These are phyloP conservation scores for Psephotus haematonotus DNA, from an alignment of 2,113 vertebrate species.

Conservation along the genomic window DNA sequence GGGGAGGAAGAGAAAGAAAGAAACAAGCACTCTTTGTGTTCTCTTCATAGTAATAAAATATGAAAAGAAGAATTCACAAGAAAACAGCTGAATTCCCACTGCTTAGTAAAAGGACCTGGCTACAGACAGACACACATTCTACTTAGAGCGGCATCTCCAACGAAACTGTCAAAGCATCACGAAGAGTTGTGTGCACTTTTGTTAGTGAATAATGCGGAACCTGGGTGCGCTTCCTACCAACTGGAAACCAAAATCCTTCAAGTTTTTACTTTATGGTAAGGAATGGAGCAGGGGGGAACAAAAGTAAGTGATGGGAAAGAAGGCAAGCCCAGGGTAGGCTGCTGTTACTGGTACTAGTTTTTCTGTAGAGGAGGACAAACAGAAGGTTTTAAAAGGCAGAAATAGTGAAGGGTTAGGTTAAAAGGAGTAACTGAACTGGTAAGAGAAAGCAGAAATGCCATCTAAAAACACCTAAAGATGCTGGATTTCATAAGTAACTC, in stretches of 20 bases:
- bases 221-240: background rate
- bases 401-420: background rate
- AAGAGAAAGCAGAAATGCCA: background rate
- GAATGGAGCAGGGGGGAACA: background rate
- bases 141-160: background rate
- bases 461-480: background rate
- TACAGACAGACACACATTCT: background rate
- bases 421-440: background rate
- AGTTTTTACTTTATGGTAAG: background rate
- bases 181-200: background rate
- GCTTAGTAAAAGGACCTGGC: constrained; percentile 14
- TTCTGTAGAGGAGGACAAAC: background rate
- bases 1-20: background rate
- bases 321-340: background rate
- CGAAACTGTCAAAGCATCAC: constrained; percentile 8
- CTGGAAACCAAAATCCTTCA: background rate
- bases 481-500: constrained; percentile 21
- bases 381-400: background rate
- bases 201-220: background rate
- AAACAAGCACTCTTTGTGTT: constrained; percentile 52
- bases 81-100: constrained; percentile 53
- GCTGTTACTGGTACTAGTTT: background rate
- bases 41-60: constrained; percentile 41
- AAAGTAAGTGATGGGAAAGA: background rate
- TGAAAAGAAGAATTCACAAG: constrained; percentile 4